phyloP scores from a whole-genome alignment of 1,140 invertebrate species.

The Centruroides sculpturatus region DNA sequence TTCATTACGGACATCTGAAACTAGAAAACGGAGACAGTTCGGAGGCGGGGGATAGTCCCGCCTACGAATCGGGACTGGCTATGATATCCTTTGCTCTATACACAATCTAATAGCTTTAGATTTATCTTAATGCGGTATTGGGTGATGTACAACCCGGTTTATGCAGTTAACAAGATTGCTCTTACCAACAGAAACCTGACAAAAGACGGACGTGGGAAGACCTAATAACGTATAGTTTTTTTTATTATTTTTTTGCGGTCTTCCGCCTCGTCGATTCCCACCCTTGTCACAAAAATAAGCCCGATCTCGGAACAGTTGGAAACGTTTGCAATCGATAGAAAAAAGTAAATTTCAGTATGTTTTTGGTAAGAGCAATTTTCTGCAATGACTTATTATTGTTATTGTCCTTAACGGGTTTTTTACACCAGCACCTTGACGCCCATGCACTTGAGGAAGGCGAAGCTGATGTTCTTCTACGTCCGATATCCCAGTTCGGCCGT shows the following conservation, averaged over 20 bases:
- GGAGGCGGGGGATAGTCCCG: conserved; percentile 20
- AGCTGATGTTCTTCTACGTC: conserved; percentile 99
- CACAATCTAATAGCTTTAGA: not conserved
- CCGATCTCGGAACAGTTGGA: too few relatives aligned
- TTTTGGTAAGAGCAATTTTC: too few relatives aligned
- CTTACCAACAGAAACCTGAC: too few relatives aligned
- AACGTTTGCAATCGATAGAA: too few relatives aligned
- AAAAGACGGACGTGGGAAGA: too few relatives aligned
- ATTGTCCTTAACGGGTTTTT: conserved; percentile 24
- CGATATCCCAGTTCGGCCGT: conserved; percentile 95
- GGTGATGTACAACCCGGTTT: too few relatives aligned
- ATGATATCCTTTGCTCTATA: conserved; percentile 31
- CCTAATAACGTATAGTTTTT: too few relatives aligned
- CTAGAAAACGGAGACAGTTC: conserved; percentile 18
- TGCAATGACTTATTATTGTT: not conserved
- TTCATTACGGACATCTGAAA: conserved; percentile 19
- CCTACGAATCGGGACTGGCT: conserved; percentile 22
- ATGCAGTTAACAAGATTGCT: too few relatives aligned
- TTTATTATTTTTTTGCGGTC: too few relatives aligned
- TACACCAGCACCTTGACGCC: conserved; percentile 79
- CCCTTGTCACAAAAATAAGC: too few relatives aligned
- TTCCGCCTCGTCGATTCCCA: too few relatives aligned
- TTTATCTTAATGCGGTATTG: not conserved
- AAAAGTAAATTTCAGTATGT: too few relatives aligned
- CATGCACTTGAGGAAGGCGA: conserved; percentile 99